Evolutionary conservation across 2,797 vertebrate species (phyloP).

Genomic region (Enteromius mattozi): DNA sequence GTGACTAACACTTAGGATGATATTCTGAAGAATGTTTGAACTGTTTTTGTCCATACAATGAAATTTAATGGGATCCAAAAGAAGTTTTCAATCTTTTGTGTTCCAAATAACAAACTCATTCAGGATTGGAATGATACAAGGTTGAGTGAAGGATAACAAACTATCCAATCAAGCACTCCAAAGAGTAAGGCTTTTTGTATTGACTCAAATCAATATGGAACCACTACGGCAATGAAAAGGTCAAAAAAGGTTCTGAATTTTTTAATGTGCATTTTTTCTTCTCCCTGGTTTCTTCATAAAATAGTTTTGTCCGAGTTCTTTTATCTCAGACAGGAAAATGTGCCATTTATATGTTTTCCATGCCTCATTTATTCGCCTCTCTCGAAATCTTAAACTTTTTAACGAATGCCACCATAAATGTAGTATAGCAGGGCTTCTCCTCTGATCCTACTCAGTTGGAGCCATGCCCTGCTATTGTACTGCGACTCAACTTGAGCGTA

Average conservation of each 20-base stretch:
- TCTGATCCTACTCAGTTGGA: conserved; percentile 57
- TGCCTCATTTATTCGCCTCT: conserved; percentile 53
- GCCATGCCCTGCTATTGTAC: conserved; percentile 59
- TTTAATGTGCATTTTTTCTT: conserved; percentile 48
- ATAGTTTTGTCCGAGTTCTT: conserved; percentile 50
- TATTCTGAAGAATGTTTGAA: not conserved
- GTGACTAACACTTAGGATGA: not conserved
- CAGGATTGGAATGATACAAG: not conserved
- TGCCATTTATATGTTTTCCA: conserved; percentile 62
- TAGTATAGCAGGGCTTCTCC: conserved; percentile 51
- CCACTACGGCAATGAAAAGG: not conserved
- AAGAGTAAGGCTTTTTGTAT: conserved; percentile 52
- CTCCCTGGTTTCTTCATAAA: conserved; percentile 36
- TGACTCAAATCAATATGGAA: conserved; percentile 49
- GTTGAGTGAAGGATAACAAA: not conserved
- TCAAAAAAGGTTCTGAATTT: conserved; percentile 9
- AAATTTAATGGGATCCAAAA: not conserved
- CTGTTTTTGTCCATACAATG: not conserved
- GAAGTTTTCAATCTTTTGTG: not conserved
- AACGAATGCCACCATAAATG: conserved; percentile 58
- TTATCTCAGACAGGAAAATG: conserved; percentile 55
- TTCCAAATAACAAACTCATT: not conserved
- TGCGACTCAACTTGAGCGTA: conserved; percentile 45
- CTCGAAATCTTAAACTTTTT: conserved; percentile 55
- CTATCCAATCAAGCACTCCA: conserved; percentile 28